A percentile compares a stretch with the other conserved stretches of the same genome.
phyloP scores from a whole-genome alignment of 2,888 invertebrate genomes.

The Pheosia gnoma region DNA sequence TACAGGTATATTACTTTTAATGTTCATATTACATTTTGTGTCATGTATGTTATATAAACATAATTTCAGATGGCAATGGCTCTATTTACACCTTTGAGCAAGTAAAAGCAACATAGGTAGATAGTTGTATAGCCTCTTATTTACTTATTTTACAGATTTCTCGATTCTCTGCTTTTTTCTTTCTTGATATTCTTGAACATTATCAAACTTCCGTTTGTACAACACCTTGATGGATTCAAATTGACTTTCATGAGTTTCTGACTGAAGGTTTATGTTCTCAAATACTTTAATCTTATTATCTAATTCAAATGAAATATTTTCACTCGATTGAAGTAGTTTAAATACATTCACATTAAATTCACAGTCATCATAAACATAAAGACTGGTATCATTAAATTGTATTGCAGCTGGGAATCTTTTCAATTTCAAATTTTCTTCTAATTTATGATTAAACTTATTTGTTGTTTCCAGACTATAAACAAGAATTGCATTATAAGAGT shows the following conservation, averaged over 20 bases:
- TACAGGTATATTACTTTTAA: too few species aligned
- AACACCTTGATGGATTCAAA: conserved; percentile 80
- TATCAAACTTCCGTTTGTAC: conserved; percentile 92
- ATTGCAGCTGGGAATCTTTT: conserved; percentile 73
- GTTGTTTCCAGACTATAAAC: conserved; percentile 65
- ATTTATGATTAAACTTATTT: conserved; percentile 54
- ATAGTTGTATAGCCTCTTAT: background rate
- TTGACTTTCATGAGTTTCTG: conserved; percentile 36
- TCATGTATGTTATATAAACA: too few species aligned
- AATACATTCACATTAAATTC: conserved; percentile 62
- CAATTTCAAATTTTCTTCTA: conserved; percentile 63
- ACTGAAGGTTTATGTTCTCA: conserved; percentile 35
- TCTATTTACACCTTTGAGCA: background rate
- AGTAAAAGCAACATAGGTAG: background rate
- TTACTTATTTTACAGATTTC: conserved; percentile 57
- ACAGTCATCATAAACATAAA: conserved; percentile 66
- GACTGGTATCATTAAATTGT: conserved; percentile 55
- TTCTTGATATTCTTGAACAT: conserved; percentile 91
- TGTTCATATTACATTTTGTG: too few species aligned
- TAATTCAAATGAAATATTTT: conserved; percentile 42
- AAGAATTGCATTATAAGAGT: conserved; percentile 76
- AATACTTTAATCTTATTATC: conserved; percentile 54
- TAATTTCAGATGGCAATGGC: too few species aligned
- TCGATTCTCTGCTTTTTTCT: conserved; percentile 89
- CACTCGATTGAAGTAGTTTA: conserved; percentile 49